Conservation (phyloP, 2,888 invertebrate species). For the Pristionchus arcanus region DNA sequence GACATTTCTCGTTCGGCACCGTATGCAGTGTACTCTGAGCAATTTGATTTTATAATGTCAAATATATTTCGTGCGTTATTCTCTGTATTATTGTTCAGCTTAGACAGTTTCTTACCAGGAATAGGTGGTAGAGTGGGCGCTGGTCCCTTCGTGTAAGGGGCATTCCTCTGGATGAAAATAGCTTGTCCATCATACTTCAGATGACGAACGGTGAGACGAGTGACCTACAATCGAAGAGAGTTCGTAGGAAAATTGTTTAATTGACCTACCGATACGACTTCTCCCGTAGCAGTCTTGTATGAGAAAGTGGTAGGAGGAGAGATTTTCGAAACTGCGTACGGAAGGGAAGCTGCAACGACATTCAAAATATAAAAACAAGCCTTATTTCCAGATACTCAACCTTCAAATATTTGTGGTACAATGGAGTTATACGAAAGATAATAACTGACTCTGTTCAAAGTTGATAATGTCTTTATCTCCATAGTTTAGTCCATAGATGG, state of each 20-base stretch:
- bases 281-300: constrained; percentile 32
- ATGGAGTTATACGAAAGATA: no score
- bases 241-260: background rate
- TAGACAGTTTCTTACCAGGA: background rate
- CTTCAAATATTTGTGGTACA: no score
- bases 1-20: constrained; percentile 57
- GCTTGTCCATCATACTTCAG: constrained; percentile 22
- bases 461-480: constrained; percentile 44
- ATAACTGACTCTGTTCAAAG: constrained; percentile 9
- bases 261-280: background rate
- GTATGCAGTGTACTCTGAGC: constrained; percentile 58
- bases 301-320: constrained; percentile 29
- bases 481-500: constrained; percentile 43
- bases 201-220: constrained; percentile 37
- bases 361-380: no score
- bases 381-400: no score
- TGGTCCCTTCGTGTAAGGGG: background rate
- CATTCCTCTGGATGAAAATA: constrained; percentile 35
- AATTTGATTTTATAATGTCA: background rate
- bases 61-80: background rate
- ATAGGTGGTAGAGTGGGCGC: constrained; percentile 18
- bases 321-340: constrained; percentile 39
- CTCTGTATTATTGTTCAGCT: background rate
- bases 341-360: background rate
- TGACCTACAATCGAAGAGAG: background rate